phyloP scores from a whole-genome alignment of 1,140 invertebrate species.

The Hermatobates lingyangjiaoensis region DNA sequence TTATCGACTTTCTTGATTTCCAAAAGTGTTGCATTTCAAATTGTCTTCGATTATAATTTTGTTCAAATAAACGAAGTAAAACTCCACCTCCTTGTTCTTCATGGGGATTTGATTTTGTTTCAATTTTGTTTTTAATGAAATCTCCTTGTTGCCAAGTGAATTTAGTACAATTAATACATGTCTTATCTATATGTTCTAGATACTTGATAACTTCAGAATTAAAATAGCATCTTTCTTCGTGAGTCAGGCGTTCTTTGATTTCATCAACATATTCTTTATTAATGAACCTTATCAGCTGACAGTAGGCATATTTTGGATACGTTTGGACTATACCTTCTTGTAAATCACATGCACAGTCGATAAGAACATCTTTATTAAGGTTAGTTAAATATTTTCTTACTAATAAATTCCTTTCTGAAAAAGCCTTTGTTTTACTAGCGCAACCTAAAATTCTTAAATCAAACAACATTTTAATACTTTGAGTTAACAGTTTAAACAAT shows the following conservation, averaged over 20 bases:
- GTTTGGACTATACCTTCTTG: neutral
- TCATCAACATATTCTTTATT: neutral
- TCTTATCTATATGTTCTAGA: neutral
- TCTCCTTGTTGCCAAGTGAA: neutral
- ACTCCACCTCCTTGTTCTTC: neutral
- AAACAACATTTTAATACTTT: neutral
- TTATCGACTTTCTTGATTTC: neutral
- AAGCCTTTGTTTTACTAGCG: neutral
- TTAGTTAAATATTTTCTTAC: neutral
- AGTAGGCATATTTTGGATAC: neutral
- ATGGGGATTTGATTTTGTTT: neutral
- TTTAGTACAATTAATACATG: neutral
- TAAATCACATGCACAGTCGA: neutral
- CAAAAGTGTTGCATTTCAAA: neutral
- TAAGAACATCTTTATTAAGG: neutral
- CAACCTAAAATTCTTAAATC: neutral
- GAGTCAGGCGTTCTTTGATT: neutral
- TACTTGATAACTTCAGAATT: neutral
- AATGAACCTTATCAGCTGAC: neutral
- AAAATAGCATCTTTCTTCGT: neutral
- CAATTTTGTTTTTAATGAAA: neutral
- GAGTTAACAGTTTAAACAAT: neutral
- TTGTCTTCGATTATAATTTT: neutral
- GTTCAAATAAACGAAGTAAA: neutral
- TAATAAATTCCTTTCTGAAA: neutral